phyloP scores from a whole-genome alignment of 2,888 invertebrate species.

The Priocnemis perturbator region DNA sequence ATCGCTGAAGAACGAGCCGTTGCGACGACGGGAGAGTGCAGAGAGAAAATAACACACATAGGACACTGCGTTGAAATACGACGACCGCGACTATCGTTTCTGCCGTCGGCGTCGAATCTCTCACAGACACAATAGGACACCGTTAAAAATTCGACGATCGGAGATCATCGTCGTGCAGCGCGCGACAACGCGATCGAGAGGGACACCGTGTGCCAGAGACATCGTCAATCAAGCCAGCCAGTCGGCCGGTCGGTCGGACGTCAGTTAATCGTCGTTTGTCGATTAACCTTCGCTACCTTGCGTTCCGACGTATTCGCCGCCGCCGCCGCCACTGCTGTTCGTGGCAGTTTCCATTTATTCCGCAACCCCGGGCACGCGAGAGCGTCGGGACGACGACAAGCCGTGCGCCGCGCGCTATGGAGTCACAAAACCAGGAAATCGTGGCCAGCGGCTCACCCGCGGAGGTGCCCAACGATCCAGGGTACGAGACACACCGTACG shows the following conservation, averaged over 20 bases:
- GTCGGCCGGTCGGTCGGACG: conserved; percentile 2
- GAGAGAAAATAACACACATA: conserved; percentile 28
- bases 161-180: conserved; percentile 9
- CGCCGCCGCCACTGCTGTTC: conserved; percentile 17
- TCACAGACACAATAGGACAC: conserved; percentile 10
- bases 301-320: conserved; percentile 6
- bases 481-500: conserved; percentile 79
- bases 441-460: conserved; percentile 87
- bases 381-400: conserved; percentile 52
- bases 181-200: not conserved
- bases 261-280: too few relatives aligned
- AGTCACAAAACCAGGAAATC: conserved; percentile 87
- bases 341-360: conserved; percentile 30
- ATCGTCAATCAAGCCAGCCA: too few relatives aligned
- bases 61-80: conserved; percentile 38
- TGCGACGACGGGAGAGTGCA: conserved; percentile 12
- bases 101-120: conserved; percentile 30
- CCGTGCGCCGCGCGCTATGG: conserved; percentile 77
- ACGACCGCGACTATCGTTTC: conserved; percentile 26
- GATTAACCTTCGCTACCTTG: conserved; percentile 2
- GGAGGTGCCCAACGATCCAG: conserved; percentile 96
- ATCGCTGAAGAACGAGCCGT: not conserved
- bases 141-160: conserved; percentile 14
- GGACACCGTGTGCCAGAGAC: too few relatives aligned
- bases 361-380: conserved; percentile 44